Conservation (phyloP, 2,113 vertebrate species). For the Sorex araneus region DNA sequence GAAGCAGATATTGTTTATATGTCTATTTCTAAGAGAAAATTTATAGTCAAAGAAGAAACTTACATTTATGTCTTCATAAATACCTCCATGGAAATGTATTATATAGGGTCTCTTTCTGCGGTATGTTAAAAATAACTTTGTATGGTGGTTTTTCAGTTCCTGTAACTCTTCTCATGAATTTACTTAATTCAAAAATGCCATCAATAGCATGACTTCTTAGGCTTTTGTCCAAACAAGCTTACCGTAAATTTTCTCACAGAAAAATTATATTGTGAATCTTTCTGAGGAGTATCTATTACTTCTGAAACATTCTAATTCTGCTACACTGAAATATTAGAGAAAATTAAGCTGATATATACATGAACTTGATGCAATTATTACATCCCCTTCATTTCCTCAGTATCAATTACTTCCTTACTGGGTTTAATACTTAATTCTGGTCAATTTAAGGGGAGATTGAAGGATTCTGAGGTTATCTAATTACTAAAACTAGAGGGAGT, state of each 20-base stretch:
- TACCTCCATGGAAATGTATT: neutral
- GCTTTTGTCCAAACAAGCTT: neutral
- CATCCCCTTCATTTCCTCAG: neutral
- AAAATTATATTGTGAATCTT: neutral
- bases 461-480: neutral
- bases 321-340: neutral
- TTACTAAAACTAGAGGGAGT: neutral
- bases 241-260: neutral
- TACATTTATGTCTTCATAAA: neutral
- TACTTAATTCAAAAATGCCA: neutral
- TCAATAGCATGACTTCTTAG: neutral
- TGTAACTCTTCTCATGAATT: neutral
- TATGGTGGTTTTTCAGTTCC: neutral
- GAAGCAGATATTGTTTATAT: neutral
- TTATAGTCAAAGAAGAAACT: neutral
- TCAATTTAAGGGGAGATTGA: neutral
- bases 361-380: neutral
- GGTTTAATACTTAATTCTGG: neutral
- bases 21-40: neutral
- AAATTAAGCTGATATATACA: neutral
- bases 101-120: neutral
- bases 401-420: neutral
- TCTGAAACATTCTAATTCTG: neutral
- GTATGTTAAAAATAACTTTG: neutral
- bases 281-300: neutral